Base-by-base conservation (phyloP, 2,888 invertebrate species). In the Gerris lacustris region DNA sequence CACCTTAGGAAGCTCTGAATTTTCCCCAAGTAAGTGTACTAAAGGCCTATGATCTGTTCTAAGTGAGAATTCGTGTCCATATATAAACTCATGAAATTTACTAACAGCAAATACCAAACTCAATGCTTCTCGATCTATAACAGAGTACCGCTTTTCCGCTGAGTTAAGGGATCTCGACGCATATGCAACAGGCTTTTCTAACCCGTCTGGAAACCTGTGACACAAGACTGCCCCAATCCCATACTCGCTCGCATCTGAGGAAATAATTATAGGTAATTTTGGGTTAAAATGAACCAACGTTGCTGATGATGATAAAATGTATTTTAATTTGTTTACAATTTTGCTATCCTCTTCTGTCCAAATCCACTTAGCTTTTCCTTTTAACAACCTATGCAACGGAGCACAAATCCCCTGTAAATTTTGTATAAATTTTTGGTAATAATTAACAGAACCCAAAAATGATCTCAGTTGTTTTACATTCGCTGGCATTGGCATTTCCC, bases 211-310 rank as follows among this genome's bases (percentile, higher is more conserved):
- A 45, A 63, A 69, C n/a, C 31, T 66, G 11, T 71, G 71, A 45
- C 55, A 64, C 43, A 71, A 64, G 15, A 45, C 69, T 43, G 69
- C 69, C 64, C 71, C 71, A 6, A 71, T 6, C 44, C 69, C 71
- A 44, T 45, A n/a, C 18, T 69, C 66, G 45, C 45, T 66, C 6
- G 69, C 69, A 66, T 69, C 69, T 31, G 66, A 31, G 15, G 66
- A 11, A 7, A 55, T 63, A 43, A 18, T 44, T 11, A 31, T 18
- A 15, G 31, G 44, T 9, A 31, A n/a, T n/a, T n/a, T n/a, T n/a
- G n/a, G n/a, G n/a, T n/a, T n/a, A n/a, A n/a, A n/a, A n/a, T n/a
- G n/a, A n/a, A n/a, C n/a, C n/a, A n/a, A n/a, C n/a, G n/a, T n/a
- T n/a, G n/a, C n/a, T n/a, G n/a, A n/a, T n/a, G n/a, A n/a, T n/a